Base-by-base conservation (phyloP, 2,113 vertebrate genomes). In the Oreocharis arfaki region DNA sequence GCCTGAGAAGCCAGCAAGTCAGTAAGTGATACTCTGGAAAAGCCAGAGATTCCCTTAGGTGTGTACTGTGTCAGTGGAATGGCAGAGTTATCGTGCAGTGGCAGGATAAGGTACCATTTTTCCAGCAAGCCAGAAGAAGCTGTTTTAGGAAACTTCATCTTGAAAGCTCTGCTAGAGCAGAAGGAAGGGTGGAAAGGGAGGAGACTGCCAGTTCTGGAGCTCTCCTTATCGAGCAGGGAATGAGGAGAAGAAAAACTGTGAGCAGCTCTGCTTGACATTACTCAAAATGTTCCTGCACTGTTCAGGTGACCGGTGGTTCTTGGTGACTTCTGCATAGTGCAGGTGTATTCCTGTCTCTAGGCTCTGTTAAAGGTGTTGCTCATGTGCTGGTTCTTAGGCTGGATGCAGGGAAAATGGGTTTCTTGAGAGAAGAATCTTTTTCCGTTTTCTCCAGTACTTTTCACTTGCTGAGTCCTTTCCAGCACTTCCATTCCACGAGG, bases 321-420 rank as follows among this genome's bases (percentile, higher is more conserved):
- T 0, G 0, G 59, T 41, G 55, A 23, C 55, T 68, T 41, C 21
- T 73, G 53, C 46, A 3, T 10, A 57, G 28, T 18, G 65, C 49
- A 12, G 13, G 10, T 0, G 0, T 11, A 2, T 3, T 5, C 63
- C 53, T 2, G 0, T 10, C 49, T 33, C 61, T 30, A 16, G 3
- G 17, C 17, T 67, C 37, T 33, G 32, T 18, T 79, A 4, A 15
- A 56, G 44, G 14, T 61, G 1, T 24, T 47, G 41, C 27, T 55
- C 0, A 0, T n/a, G 30, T 49, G 28, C 15, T 19, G 9, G 5
- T 41, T 57, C 26, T 55, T 50, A 11, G 60, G 11, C 56, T 5
- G n/a, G 55, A 7, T 6, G 7, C 20, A 32, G 56, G 60, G 23
- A 55, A 49, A 47, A 35, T 11, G 12, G 2, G 4, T 56, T 64